phyloP scores from a whole-genome alignment of 2,888 invertebrate species.

The Andricus quercusramuli region DNA sequence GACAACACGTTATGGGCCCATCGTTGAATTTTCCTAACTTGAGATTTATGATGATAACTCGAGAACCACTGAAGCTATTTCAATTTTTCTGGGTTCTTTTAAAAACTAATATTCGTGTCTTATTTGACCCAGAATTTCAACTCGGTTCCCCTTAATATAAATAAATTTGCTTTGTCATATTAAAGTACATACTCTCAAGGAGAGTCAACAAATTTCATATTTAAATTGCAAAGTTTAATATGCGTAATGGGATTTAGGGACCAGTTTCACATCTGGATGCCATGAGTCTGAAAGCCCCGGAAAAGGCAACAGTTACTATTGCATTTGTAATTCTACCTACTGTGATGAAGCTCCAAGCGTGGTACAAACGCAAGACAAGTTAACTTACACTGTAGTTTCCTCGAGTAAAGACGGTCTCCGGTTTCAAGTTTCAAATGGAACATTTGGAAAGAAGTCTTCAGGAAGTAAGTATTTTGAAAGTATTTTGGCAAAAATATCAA shows the following conservation, averaged over 20 bases:
- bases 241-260: background rate
- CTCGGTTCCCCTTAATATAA: too few species aligned
- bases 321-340: conserved; percentile 12
- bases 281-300: background rate
- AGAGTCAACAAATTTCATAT: too few species aligned
- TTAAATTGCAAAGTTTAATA: background rate
- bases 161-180: too few species aligned
- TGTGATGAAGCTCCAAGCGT: conserved; percentile 26
- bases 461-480: background rate
- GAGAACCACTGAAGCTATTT: background rate
- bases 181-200: too few species aligned
- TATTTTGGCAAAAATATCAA: too few species aligned
- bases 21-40: background rate
- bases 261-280: conserved; percentile 7
- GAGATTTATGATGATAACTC: background rate
- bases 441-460: background rate
- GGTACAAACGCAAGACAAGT: background rate
- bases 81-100: background rate
- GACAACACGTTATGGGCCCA: background rate
- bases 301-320: conserved; percentile 26
- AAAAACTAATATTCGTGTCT: too few species aligned
- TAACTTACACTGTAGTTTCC: conserved; percentile 16
- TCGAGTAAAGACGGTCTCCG: conserved; percentile 20
- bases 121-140: too few species aligned
- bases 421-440: conserved; percentile 18